Evolutionary conservation across 2,888 invertebrate species (phyloP), one percentile per base, ranked within the genome.

Genomic region (Trisateles emortualis): DNA sequence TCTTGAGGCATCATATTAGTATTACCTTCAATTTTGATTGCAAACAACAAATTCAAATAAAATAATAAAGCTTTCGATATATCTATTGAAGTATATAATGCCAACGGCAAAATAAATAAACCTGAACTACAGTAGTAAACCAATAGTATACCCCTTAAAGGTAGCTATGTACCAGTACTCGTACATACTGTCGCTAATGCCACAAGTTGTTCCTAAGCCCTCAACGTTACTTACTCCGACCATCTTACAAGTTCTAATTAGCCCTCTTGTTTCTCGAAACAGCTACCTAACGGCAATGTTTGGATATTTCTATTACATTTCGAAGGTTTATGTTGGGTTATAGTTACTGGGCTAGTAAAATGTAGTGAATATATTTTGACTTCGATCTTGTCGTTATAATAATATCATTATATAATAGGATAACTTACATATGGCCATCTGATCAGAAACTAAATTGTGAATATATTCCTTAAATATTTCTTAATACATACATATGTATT

Each of bases 241-340:
- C 75, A 78, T 78, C 76, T 77, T 81, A 77, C 76, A 77, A 81
- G 76, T 78, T 75, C 80, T 79, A 81, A 80, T 79, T 81, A 80
- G 79, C 69, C 66, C 68, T 64, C 80, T 73, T 79, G 79, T 81
- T 72, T 67, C 80, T 69, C 43, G 72, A 68, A 74, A 78, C 74
- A 73, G 64, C 73, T 74, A 74, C 72, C 71, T 64, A n/a, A 68
- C 68, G 57, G 50, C 61, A 60, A 61, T 63, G 68, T 68, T 57
- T 11, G 26, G 58, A 63, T 63, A 70, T 71, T 61, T 72, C 60
- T 61, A 58, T 66, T 61, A 61, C 60, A 63, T 60, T 60, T 38
- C 32, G 41, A 52, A 49, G 36, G 29, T 24, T 52, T 59, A 33
- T 30, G 16, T 49, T 38, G 17, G 22, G 40, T 47, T 46, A 26